These are phyloP conservation scores for Sternarchorhynchus goeldii DNA, from an alignment of 2,797 vertebrate genomes.

Conservation along the genomic window DNA sequence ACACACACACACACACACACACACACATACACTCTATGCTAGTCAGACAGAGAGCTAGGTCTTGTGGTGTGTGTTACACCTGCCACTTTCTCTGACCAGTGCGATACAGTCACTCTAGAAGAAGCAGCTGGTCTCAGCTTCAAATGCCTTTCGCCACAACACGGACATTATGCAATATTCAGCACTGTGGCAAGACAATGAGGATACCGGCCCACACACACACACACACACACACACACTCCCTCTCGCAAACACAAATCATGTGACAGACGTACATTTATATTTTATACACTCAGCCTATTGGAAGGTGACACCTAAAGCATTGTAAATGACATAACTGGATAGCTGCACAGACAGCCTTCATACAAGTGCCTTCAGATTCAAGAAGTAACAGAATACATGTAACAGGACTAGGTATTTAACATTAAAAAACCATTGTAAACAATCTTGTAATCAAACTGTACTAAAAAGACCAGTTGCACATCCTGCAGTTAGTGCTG, in stretches of 20 bases:
- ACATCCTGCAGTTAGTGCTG: background rate
- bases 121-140: constrained; percentile 72
- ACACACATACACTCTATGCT: constrained; percentile 39
- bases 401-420: constrained; percentile 37
- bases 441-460: constrained; percentile 6
- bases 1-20: constrained; percentile 30
- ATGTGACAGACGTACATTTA: constrained; percentile 39
- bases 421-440: constrained; percentile 14
- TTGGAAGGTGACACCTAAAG: constrained; percentile 35
- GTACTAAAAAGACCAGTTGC: background rate
- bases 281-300: constrained; percentile 24
- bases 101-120: constrained; percentile 75
- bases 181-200: constrained; percentile 56
- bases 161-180: constrained; percentile 73
- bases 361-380: constrained; percentile 3
- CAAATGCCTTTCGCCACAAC: constrained; percentile 68
- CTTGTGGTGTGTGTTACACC: constrained; percentile 75
- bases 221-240: constrained; percentile 31
- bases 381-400: constrained; percentile 19
- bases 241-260: constrained; percentile 41
- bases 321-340: constrained; percentile 30
- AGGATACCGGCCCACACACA: constrained; percentile 48
- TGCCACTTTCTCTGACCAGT: constrained; percentile 64
- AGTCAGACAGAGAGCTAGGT: constrained; percentile 70
- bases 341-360: constrained; percentile 23